A percentile compares a stretch with the other conserved stretches of the same genome.
Conservation (phyloP, 2,888 invertebrate genomes). For the Cephus pygmeus region DNA sequence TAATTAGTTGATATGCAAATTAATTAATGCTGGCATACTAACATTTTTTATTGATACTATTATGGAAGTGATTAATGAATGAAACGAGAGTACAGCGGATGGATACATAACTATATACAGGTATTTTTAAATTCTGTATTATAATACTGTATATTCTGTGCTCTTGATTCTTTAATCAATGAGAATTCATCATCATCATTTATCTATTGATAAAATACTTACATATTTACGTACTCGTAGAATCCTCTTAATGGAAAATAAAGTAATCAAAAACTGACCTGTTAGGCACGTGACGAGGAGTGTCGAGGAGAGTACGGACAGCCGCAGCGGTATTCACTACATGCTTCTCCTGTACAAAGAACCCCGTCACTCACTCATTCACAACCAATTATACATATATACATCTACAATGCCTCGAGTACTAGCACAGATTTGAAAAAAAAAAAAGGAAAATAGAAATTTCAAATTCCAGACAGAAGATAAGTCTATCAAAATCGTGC, state of each 20-base stretch:
- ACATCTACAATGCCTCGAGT: not conserved
- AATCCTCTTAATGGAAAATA: conserved; percentile 2
- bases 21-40: not conserved
- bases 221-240: not conserved
- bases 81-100: not conserved
- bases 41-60: not conserved
- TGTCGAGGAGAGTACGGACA: conserved; percentile 63
- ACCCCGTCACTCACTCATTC: conserved; percentile 61
- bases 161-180: not conserved
- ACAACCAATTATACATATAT: conserved; percentile 45
- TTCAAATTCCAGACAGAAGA: not conserved
- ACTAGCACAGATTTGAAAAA: not conserved
- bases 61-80: not conserved
- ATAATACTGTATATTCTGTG: not conserved
- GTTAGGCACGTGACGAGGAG: conserved; percentile 62
- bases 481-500: not conserved
- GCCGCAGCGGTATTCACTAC: conserved; percentile 59
- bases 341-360: conserved; percentile 65
- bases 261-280: conserved; percentile 58
- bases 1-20: not conserved
- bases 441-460: not conserved
- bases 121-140: not conserved
- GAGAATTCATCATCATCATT: not conserved
- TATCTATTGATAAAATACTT: not conserved
- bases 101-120: not conserved